These are phyloP conservation scores for Zhuqinia jingwanae DNA, from an alignment of 2,888 invertebrate genomes.

Conservation along the genomic window DNA sequence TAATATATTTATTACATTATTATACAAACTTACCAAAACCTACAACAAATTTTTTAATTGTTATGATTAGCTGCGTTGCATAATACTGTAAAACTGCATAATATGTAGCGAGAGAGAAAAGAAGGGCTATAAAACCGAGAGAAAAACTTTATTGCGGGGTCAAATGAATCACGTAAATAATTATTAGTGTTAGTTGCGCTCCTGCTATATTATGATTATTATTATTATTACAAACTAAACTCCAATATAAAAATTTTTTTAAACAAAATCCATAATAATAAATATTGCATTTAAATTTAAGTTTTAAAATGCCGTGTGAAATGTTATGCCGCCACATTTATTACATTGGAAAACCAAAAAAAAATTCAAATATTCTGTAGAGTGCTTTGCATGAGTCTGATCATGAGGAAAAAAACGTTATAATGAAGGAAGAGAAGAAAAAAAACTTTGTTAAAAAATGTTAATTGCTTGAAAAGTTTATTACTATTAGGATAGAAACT, in stretches of 20 bases:
- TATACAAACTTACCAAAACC: constrained; percentile 39
- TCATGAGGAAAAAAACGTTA: constrained; percentile 45
- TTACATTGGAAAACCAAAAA: constrained; percentile 21
- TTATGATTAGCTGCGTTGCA: neutral
- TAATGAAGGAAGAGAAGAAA: constrained; percentile 34
- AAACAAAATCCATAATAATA: constrained; percentile 15
- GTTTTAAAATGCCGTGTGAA: constrained; percentile 8
- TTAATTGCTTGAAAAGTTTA: constrained; percentile 67
- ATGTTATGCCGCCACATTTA: constrained; percentile 10
- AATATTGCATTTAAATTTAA: constrained; percentile 40
- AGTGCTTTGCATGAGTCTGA: constrained; percentile 72
- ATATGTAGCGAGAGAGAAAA: constrained; percentile 12
- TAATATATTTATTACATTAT: constrained; percentile 51
- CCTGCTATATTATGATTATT: neutral
- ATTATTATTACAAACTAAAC: neutral
- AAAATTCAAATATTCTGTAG: constrained; percentile 56
- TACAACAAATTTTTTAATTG: constrained; percentile 36
- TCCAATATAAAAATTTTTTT: constrained; percentile 25
- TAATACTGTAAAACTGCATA: neutral
- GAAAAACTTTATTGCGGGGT: constrained; percentile 56
- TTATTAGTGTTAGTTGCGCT: constrained; percentile 5
- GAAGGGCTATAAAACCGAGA: constrained; percentile 42
- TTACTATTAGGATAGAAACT: neutral
- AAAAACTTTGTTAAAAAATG: constrained; percentile 58
- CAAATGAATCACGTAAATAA: constrained; percentile 26